phyloP scores from a whole-genome alignment of 2,113 vertebrate species.

The Collichthys lucidus region DNA sequence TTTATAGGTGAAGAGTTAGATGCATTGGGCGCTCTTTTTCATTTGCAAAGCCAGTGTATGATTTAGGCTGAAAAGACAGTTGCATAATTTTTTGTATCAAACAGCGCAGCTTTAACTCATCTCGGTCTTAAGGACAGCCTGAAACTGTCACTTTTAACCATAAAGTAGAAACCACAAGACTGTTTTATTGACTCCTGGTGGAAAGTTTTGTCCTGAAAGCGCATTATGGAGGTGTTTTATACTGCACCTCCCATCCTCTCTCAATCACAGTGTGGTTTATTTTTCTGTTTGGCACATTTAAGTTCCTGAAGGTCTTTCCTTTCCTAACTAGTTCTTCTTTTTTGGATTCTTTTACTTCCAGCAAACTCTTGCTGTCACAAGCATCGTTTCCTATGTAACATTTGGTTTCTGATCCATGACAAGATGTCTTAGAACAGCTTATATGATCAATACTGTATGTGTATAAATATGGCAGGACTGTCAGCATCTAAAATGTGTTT shows the following conservation, averaged over 20 bases:
- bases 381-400: background rate
- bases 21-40: constrained; percentile 18
- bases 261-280: background rate
- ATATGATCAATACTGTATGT: background rate
- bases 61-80: constrained; percentile 4
- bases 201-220: background rate
- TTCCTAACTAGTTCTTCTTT: background rate
- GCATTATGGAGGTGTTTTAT: background rate
- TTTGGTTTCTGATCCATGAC: background rate
- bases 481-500: background rate
- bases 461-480: background rate
- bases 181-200: constrained; percentile 1
- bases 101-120: constrained; percentile 24
- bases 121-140: background rate
- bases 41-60: background rate
- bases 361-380: background rate
- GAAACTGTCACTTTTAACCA: background rate
- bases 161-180: constrained; percentile 1
- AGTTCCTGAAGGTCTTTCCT: background rate
- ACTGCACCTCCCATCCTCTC: background rate
- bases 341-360: background rate
- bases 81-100: constrained; percentile 12
- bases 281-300: background rate
- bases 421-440: background rate
- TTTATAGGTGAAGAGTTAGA: background rate